Conservation (phyloP, 2,888 invertebrate species). For the Odiellus spinosus region DNA sequence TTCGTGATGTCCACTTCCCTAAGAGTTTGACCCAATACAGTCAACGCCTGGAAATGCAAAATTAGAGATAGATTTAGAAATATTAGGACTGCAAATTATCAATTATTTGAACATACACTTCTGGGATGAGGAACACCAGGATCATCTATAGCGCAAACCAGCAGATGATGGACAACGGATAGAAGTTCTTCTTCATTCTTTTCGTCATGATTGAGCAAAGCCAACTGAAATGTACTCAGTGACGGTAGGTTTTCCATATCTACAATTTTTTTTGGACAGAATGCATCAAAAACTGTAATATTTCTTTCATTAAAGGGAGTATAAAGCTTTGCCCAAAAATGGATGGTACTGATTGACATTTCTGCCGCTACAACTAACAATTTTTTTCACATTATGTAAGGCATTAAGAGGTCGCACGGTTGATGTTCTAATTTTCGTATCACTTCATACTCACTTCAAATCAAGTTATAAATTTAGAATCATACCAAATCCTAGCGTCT, state of each 20-base stretch:
- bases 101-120: constrained; percentile 8
- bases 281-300: background rate
- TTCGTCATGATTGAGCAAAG: constrained; percentile 61
- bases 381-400: no score
- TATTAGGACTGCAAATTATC: no score
- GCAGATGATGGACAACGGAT: constrained; percentile 70
- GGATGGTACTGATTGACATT: no score
- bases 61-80: no score
- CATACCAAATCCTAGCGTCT: constrained; percentile 82
- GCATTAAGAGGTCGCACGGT: no score
- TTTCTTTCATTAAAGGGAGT: background rate
- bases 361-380: no score
- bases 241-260: constrained; percentile 76
- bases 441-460: no score
- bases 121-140: constrained; percentile 27
- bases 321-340: no score
- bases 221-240: constrained; percentile 68
- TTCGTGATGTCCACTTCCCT: constrained; percentile 67
- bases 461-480: no score
- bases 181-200: constrained; percentile 62
- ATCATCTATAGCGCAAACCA: constrained; percentile 82
- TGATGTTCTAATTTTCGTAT: no score
- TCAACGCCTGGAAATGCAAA: constrained; percentile 45
- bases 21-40: constrained; percentile 74
- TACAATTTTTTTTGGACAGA: constrained; percentile 24